A percentile compares a stretch with the other conserved stretches of the same genome.
Conservation (phyloP, 1,140 invertebrate species). For the Linepithema humile region DNA sequence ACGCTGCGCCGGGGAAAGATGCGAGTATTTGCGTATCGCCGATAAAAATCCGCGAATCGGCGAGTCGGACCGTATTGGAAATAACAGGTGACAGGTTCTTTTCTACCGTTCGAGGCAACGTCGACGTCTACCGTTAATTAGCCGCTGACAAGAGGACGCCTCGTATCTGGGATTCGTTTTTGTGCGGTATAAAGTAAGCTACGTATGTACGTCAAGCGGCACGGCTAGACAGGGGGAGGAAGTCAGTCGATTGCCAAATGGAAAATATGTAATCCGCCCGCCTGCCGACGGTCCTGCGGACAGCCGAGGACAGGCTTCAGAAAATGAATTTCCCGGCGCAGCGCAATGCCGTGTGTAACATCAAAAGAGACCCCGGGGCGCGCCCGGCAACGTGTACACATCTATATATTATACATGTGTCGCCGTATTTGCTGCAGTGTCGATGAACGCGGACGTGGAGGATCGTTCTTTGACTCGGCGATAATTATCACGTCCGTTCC, state of each 20-base stretch:
- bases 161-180: conserved; percentile 68
- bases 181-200: conserved; percentile 68
- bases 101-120: conserved; percentile 57
- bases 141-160: conserved; percentile 65
- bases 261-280: conserved; percentile 73
- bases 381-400: conserved; percentile 35
- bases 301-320: conserved; percentile 73
- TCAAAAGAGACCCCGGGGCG: conserved; percentile 64
- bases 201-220: conserved; percentile 69
- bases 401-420: conserved; percentile 52
- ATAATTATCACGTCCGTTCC: conserved; percentile 78
- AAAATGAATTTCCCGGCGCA: conserved; percentile 71
- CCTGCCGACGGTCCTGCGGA: conserved; percentile 66
- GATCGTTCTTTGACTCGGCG: conserved; percentile 73
- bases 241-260: conserved; percentile 72
- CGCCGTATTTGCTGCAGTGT: conserved; percentile 48
- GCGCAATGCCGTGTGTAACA: conserved; percentile 60
- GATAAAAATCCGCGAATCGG: conserved; percentile 54
- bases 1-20: neutral
- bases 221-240: conserved; percentile 60
- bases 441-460: conserved; percentile 62
- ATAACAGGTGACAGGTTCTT: conserved; percentile 67
- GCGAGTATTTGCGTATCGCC: conserved; percentile 41
- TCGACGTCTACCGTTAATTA: conserved; percentile 71
- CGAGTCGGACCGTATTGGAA: conserved; percentile 43